phyloP scores from a whole-genome alignment of 2,888 invertebrate genomes.

The Epinotia nisella region DNA sequence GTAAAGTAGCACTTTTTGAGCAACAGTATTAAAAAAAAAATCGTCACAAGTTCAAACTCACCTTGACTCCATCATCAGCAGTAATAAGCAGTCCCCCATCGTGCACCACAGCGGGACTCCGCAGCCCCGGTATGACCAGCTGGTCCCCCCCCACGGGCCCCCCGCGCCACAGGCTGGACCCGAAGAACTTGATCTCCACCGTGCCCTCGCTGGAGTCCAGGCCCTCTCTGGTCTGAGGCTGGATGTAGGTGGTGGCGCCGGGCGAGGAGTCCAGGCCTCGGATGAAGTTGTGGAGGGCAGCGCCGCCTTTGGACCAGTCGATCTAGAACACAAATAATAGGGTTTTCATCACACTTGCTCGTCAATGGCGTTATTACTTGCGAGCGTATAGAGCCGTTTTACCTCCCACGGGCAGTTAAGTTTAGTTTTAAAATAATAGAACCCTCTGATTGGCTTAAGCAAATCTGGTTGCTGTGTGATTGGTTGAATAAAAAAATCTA shows the following conservation, averaged over 20 bases:
- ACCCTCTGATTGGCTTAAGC: no score
- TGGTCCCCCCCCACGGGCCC: constrained; percentile 83
- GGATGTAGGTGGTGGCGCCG: constrained; percentile 90
- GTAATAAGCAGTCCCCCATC: constrained; percentile 91
- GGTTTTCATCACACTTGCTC: no score
- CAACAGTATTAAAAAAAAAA: no score
- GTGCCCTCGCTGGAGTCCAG: constrained; percentile 62
- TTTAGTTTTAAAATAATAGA: no score
- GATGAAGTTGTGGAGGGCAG: constrained; percentile 95
- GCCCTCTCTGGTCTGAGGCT: constrained; percentile 70
- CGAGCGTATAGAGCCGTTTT: no score
- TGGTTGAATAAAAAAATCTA: no score
- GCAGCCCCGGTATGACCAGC: constrained; percentile 86
- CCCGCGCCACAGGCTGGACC: constrained; percentile 89
- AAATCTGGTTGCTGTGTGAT: no score
- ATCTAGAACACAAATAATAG: constrained; percentile 79
- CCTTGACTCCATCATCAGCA: constrained; percentile 91
- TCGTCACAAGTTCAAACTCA: no score
- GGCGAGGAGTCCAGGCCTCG: constrained; percentile 97
- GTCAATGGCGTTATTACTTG: no score
- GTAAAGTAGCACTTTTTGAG: no score
- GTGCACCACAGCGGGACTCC: constrained; percentile 88
- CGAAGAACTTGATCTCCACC: constrained; percentile 87
- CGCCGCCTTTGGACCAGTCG: constrained; percentile 88
- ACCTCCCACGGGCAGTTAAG: no score